Percentiles rank a stretch among this genome's conserved stretches.
Evolutionary conservation across 1,140 invertebrate genomes (phyloP).

Genomic region (Cotesia glomerata): DNA sequence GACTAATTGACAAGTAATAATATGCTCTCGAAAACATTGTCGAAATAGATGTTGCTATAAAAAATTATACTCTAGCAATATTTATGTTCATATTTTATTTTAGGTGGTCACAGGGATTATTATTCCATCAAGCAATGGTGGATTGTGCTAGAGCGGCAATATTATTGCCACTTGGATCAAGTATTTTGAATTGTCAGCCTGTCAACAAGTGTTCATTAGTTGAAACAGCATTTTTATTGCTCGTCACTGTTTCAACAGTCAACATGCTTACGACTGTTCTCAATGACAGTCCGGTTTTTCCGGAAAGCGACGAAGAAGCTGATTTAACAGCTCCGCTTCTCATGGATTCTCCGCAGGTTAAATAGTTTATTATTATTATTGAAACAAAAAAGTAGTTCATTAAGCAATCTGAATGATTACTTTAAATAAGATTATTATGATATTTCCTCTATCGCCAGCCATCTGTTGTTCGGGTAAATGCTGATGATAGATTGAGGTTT

Average conservation of each 20-base stretch:
- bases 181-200: conserved; percentile 82
- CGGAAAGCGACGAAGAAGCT: conserved; percentile 75
- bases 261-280: conserved; percentile 90
- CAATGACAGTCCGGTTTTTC: conserved; percentile 88
- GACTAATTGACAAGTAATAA: conserved; percentile 12
- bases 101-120: conserved; percentile 87
- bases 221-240: conserved; percentile 86
- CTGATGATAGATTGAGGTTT: conserved; percentile 26
- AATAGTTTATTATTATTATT: conserved; percentile 6
- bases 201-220: conserved; percentile 88
- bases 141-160: conserved; percentile 84
- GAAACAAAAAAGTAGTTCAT: not conserved
- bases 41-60: not conserved
- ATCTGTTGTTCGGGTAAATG: not conserved
- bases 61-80: not conserved
- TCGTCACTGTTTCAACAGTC: conserved; percentile 88
- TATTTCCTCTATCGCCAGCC: not conserved
- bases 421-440: not conserved
- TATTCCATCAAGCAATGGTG: conserved; percentile 86
- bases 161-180: conserved; percentile 79
- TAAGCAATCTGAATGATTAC: not conserved
- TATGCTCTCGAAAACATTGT: not conserved
- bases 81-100: conserved; percentile 33
- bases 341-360: conserved; percentile 77
- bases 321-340: conserved; percentile 73